Percentiles rank a stretch among this genome's conserved stretches.
phyloP scores from a whole-genome alignment of 2,888 invertebrate species.

The Synergus japonicus region DNA sequence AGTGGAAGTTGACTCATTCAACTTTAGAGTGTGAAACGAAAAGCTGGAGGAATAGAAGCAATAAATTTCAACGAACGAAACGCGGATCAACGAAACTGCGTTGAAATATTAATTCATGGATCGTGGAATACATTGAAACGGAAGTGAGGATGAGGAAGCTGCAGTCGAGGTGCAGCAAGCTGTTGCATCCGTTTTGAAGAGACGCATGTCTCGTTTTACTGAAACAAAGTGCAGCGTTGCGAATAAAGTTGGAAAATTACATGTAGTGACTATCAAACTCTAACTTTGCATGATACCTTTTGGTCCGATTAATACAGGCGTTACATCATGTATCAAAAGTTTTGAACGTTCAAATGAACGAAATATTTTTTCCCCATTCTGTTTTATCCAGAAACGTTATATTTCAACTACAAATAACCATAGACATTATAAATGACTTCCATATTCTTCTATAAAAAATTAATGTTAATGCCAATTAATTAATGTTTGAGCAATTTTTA shows the following conservation, averaged over 20 bases:
- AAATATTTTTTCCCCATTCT: too few relatives aligned
- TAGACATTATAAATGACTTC: too few relatives aligned
- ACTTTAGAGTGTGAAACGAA: too few relatives aligned
- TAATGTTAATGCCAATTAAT: too few relatives aligned
- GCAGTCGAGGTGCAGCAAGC: conserved; percentile 66
- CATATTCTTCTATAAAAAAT: too few relatives aligned
- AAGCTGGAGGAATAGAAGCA: not conserved
- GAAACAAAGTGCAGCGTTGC: conserved; percentile 44
- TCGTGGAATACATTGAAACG: conserved; percentile 63
- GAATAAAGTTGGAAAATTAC: conserved; percentile 50
- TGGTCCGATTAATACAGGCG: not conserved
- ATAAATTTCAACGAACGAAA: not conserved
- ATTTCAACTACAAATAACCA: too few relatives aligned
- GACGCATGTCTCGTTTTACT: conserved; percentile 50
- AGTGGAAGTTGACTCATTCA: too few relatives aligned
- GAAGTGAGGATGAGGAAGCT: conserved; percentile 63
- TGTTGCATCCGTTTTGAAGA: conserved; percentile 71
- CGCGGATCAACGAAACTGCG: conserved; percentile 59
- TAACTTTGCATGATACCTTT: not conserved
- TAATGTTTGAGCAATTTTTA: too few relatives aligned
- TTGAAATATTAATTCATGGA: conserved; percentile 73
- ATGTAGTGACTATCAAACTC: conserved; percentile 6
- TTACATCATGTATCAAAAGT: too few relatives aligned
- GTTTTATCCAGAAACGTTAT: too few relatives aligned
- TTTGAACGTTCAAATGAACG: too few relatives aligned